Evolutionary conservation across 2,888 invertebrate species (phyloP).

Genomic region (Embidobia sp.): DNA sequence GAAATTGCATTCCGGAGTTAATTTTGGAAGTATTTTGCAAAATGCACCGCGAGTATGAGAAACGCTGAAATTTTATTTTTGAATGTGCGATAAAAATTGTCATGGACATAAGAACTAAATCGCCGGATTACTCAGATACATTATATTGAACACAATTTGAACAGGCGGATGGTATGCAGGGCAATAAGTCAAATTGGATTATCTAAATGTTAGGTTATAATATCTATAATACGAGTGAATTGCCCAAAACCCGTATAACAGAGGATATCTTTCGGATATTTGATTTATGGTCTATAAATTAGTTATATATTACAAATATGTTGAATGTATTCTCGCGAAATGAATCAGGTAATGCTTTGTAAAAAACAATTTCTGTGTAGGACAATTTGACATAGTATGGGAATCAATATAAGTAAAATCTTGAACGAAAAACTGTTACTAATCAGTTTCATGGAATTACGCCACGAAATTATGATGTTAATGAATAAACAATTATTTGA

Average conservation of each 20-base stretch:
- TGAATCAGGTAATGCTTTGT: neutral
- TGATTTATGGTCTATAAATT: conserved; percentile 26
- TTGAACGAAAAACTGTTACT: too few relatives aligned
- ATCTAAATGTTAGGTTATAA: conserved; percentile 28
- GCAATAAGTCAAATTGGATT: conserved; percentile 37
- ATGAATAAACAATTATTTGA: too few relatives aligned
- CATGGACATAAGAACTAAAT: conserved; percentile 27
- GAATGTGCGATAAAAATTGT: conserved; percentile 14
- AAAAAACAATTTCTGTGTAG: conserved; percentile 7
- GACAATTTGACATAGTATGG: too few relatives aligned
- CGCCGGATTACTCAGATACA: conserved; percentile 27
- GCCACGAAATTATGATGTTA: too few relatives aligned
- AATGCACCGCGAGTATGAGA: conserved; percentile 3
- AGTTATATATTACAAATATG: conserved; percentile 9
- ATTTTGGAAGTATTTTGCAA: conserved; percentile 7
- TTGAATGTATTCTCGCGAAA: conserved; percentile 3
- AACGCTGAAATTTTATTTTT: conserved; percentile 11
- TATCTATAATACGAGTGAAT: conserved; percentile 28
- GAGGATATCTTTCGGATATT: conserved; percentile 25
- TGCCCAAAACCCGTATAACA: conserved; percentile 37
- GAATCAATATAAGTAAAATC: too few relatives aligned
- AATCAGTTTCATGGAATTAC: too few relatives aligned
- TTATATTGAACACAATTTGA: conserved; percentile 22
- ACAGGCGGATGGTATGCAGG: conserved; percentile 34
- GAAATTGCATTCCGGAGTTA: conserved; percentile 46